phyloP scores from a whole-genome alignment of 1,140 invertebrate species.

The Drosophila ananassae region DNA sequence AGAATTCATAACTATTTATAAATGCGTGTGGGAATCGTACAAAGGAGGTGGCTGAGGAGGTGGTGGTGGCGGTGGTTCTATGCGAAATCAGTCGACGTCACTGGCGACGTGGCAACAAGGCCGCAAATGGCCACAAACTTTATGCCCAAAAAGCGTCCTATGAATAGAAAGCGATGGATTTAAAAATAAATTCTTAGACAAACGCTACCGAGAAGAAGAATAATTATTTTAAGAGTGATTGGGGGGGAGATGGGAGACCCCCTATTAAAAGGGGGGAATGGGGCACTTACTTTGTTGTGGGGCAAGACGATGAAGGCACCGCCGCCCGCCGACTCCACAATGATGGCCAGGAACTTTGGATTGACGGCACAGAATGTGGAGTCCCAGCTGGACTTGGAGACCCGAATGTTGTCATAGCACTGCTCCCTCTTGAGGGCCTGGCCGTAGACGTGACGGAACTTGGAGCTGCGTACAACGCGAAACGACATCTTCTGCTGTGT shows the following conservation, averaged over 20 bases:
- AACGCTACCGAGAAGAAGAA: slow-evolving; percentile 56
- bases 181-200: slow-evolving; percentile 16
- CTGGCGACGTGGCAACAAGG: slow-evolving; percentile 56
- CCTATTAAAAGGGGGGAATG: neutral
- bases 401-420: slow-evolving; percentile 99
- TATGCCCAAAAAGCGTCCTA: slow-evolving; percentile 58
- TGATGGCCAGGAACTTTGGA: slow-evolving; percentile 99
- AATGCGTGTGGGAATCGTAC: slow-evolving; percentile 21
- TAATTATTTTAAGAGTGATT: neutral
- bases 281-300: slow-evolving; percentile 93
- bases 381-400: slow-evolving; percentile 99
- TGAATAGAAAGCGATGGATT: slow-evolving; percentile 62
- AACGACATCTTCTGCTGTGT: slow-evolving; percentile 91
- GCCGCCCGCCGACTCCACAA: slow-evolving; percentile 99
- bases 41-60: neutral
- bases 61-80: slow-evolving; percentile 4
- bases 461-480: slow-evolving; percentile 97
- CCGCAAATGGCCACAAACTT: slow-evolving; percentile 69
- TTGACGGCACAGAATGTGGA: slow-evolving; percentile 99
- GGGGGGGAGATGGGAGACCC: neutral
- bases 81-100: slow-evolving; percentile 66
- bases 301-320: slow-evolving; percentile 99
- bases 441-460: slow-evolving; percentile 99
- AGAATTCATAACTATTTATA: slow-evolving; percentile 67
- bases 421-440: slow-evolving; percentile 97